Conservation (phyloP, 1,140 invertebrate genomes). For the Apis cerana region DNA sequence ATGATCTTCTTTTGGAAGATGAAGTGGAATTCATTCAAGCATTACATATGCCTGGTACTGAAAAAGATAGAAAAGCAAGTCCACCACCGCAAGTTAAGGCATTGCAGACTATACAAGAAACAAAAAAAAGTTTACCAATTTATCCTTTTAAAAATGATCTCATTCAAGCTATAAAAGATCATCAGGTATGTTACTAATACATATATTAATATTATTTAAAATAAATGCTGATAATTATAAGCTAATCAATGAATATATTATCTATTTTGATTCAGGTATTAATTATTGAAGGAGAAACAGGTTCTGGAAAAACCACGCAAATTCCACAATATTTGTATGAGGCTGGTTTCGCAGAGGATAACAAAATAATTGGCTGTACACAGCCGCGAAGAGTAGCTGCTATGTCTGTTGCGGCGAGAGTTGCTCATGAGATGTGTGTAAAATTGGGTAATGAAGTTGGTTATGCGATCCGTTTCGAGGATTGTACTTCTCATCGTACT, state of each 20-base stretch:
- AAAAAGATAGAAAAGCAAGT: constrained; percentile 83
- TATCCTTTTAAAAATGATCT: constrained; percentile 96
- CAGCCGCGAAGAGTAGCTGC: constrained; percentile 96
- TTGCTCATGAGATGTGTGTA: constrained; percentile 99
- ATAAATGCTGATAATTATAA: background rate
- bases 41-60: constrained; percentile 91
- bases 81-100: constrained; percentile 87
- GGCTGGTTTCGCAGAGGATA: constrained; percentile 91
- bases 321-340: constrained; percentile 98
- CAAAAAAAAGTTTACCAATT: constrained; percentile 95
- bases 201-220: constrained; percentile 12
- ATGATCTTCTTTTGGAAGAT: constrained; percentile 96
- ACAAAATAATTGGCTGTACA: constrained; percentile 88
- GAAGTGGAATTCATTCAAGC: constrained; percentile 99
- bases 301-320: constrained; percentile 99
- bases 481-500: constrained; percentile 98
- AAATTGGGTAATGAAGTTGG: constrained; percentile 99
- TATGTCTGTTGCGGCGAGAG: constrained; percentile 99
- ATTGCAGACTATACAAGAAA: constrained; percentile 92
- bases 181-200: constrained; percentile 86
- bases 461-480: constrained; percentile 99
- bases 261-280: constrained; percentile 82
- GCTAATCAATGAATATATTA: too few relatives aligned
- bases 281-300: constrained; percentile 99
- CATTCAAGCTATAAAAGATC: constrained; percentile 91